phyloP scores from a whole-genome alignment of 2,888 invertebrate genomes.

The Augiades crinisus region DNA sequence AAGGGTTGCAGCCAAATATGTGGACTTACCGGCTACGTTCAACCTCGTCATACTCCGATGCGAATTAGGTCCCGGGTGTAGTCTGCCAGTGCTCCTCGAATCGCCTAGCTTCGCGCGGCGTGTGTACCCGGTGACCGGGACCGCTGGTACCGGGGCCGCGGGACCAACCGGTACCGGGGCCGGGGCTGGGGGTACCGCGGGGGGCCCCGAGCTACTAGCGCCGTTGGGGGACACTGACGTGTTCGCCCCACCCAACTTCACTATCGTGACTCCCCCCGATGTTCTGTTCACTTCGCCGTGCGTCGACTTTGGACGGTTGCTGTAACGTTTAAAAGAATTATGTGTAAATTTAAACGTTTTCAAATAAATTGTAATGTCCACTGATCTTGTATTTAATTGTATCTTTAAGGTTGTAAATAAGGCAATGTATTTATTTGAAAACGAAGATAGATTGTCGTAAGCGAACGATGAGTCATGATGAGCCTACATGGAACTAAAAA shows the following conservation, averaged over 20 bases:
- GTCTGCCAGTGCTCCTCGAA: constrained; percentile 87
- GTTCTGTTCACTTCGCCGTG: constrained; percentile 85
- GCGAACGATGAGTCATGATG: no score
- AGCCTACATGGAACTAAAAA: no score
- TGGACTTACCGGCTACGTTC: constrained; percentile 77
- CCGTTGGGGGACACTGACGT: constrained; percentile 32
- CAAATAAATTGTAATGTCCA: no score
- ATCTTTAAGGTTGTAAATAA: no score
- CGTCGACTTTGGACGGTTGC: constrained; percentile 58
- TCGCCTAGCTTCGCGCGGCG: constrained; percentile 86
- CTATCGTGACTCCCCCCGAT: constrained; percentile 89
- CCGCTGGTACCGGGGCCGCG: constrained; percentile 28
- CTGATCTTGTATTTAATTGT: no score
- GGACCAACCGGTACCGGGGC: constrained; percentile 44
- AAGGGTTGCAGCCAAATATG: no score
- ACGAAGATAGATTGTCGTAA: no score
- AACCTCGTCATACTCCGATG: constrained; percentile 90
- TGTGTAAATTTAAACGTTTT: background rate
- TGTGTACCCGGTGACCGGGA: constrained; percentile 69
- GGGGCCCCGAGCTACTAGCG: constrained; percentile 27
- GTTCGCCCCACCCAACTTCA: constrained; percentile 82
- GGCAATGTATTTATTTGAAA: no score
- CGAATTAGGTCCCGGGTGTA: constrained; percentile 86
- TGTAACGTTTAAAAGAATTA: constrained; percentile 30
- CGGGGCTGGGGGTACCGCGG: constrained; percentile 15